Evolutionary conservation across 1,140 invertebrate genomes (phyloP).

Genomic region (Drosophila auraria): DNA sequence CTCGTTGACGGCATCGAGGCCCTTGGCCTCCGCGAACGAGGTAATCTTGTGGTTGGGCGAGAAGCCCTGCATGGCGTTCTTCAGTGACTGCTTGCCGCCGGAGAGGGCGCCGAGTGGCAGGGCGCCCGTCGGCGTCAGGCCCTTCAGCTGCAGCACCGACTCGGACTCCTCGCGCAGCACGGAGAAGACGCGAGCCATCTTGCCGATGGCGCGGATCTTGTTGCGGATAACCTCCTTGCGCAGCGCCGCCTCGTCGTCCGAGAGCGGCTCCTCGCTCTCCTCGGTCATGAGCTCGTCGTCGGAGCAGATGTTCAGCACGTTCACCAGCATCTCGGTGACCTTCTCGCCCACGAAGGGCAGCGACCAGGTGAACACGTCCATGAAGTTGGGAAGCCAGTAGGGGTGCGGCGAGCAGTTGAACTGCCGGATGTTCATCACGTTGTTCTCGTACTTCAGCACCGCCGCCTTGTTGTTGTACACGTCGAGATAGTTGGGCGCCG

Average conservation of each 20-base stretch:
- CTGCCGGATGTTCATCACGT: constrained; percentile 99
- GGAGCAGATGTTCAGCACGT: constrained; percentile 99
- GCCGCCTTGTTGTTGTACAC: constrained; percentile 99
- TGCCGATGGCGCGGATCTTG: constrained; percentile 99
- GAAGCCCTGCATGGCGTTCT: no score
- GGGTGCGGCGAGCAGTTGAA: constrained; percentile 99
- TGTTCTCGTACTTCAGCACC: constrained; percentile 99
- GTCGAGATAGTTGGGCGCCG: constrained; percentile 99
- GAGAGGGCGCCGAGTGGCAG: no score
- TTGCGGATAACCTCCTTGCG: constrained; percentile 99
- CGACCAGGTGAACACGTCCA: constrained; percentile 99
- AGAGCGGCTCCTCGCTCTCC: constrained; percentile 93
- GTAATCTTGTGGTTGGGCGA: no score
- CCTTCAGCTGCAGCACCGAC: no score
- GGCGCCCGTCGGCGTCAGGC: no score
- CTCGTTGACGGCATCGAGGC: no score
- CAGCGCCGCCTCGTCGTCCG: constrained; percentile 90
- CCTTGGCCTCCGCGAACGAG: no score
- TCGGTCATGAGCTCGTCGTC: constrained; percentile 99
- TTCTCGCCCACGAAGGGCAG: constrained; percentile 99
- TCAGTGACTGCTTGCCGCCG: no score
- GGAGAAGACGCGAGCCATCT: constrained; percentile 92
- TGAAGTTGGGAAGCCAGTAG: constrained; percentile 99
- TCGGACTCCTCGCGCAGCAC: no score
- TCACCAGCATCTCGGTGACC: constrained; percentile 99